Evolutionary conservation across 35 echinoderm and acorn worm species (phyloP).

Genomic region (Heliocidaris erythrogramma): DNA sequence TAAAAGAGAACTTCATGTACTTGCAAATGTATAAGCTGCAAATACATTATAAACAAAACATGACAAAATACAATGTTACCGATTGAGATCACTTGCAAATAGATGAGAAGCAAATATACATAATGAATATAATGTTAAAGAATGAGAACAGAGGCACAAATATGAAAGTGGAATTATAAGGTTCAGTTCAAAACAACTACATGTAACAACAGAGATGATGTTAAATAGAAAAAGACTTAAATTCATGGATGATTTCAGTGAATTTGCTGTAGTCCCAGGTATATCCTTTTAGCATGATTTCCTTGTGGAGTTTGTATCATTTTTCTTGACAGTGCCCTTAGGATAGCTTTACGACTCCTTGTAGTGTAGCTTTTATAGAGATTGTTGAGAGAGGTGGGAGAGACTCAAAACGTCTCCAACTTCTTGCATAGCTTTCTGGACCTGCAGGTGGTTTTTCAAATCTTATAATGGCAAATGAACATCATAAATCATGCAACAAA

Average conservation of each 20-base stretch:
- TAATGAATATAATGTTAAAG: too few species aligned
- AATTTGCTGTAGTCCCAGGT: neutral
- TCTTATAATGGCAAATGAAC: too few species aligned
- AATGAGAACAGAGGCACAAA: neutral
- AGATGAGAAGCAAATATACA: too few species aligned
- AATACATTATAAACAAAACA: neutral
- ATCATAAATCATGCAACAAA: too few species aligned
- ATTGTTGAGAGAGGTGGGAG: neutral
- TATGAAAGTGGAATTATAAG: neutral
- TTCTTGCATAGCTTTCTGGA: neutral
- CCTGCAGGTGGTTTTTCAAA: neutral
- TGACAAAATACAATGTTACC: neutral
- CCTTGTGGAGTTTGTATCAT: neutral
- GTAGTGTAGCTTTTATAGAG: neutral
- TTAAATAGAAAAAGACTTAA: neutral
- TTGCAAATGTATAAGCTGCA: too few species aligned
- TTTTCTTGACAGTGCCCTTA: neutral
- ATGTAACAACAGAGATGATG: neutral
- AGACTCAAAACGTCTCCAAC: neutral
- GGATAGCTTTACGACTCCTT: neutral
- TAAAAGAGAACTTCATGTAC: too few species aligned
- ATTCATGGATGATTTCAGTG: neutral
- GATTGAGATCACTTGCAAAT: neutral
- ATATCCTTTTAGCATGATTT: slow-evolving; percentile 1
- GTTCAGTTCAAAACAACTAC: neutral